Evolutionary conservation across 2,113 vertebrate species (phyloP).

Genomic region (Pipa parva): DNA sequence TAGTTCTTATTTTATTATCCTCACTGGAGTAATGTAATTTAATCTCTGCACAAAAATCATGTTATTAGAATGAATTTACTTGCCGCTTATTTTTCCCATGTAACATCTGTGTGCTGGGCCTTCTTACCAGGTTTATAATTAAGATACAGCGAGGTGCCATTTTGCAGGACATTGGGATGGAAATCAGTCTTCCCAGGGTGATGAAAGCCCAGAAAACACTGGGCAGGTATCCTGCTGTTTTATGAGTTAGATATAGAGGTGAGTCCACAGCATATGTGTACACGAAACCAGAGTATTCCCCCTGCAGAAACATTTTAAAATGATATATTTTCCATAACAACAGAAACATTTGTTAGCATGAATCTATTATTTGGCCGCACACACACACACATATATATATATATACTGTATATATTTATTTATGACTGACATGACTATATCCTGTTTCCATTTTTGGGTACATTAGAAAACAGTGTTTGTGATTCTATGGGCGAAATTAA

Average conservation of each 20-base stretch:
- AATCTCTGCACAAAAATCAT: too few relatives aligned
- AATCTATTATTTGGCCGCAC: too few relatives aligned
- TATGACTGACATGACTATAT: neutral
- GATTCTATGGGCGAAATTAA: too few relatives aligned
- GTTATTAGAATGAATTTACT: too few relatives aligned
- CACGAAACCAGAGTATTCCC: constrained; percentile 83
- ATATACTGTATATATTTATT: neutral
- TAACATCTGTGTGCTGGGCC: neutral
- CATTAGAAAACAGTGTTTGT: too few relatives aligned
- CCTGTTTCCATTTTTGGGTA: neutral
- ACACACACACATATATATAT: too few relatives aligned
- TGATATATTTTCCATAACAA: neutral
- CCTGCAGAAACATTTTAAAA: constrained; percentile 59
- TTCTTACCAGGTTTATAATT: constrained; percentile 77
- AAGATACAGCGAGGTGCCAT: constrained; percentile 73
- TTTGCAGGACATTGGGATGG: constrained; percentile 80
- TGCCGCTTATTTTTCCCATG: too few relatives aligned
- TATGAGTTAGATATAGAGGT: constrained; percentile 68
- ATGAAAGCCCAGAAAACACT: constrained; percentile 89
- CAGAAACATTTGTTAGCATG: too few relatives aligned
- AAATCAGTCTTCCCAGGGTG: constrained; percentile 79
- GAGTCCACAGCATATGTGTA: constrained; percentile 86
- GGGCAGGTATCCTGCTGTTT: constrained; percentile 73
- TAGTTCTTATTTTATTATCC: too few relatives aligned
- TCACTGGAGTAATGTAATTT: too few relatives aligned